A percentile compares a stretch with the other conserved stretches of the same genome.
phyloP scores from a whole-genome alignment of 2,888 invertebrate genomes.

The Rhyacophila evoluta region DNA sequence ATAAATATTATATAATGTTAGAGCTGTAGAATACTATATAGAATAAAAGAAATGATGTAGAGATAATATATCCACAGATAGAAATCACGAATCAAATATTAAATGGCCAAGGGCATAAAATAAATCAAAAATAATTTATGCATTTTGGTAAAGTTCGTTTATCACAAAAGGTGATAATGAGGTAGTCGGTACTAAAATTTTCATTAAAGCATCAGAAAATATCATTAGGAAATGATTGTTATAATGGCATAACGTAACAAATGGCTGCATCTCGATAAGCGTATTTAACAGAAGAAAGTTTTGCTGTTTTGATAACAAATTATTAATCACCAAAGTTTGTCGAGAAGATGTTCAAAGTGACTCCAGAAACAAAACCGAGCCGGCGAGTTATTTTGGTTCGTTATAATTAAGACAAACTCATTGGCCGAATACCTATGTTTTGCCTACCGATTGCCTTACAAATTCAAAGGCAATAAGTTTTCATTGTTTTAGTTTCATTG shows the following conservation, averaged over 20 bases:
- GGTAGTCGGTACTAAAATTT: neutral
- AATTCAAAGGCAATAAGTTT: neutral
- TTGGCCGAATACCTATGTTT: constrained; percentile 40
- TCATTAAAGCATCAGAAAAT: neutral
- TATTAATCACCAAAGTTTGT: constrained; percentile 54
- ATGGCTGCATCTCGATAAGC: constrained; percentile 46
- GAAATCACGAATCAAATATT: no score
- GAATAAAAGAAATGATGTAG: no score
- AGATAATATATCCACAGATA: no score
- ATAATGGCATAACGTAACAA: neutral
- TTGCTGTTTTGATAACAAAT: constrained; percentile 55
- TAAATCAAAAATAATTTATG: neutral
- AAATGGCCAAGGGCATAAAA: neutral
- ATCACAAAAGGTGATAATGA: constrained; percentile 7
- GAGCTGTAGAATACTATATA: no score
- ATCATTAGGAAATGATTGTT: neutral
- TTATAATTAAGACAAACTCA: constrained; percentile 43
- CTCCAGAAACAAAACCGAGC: constrained; percentile 40
- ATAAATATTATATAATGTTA: no score
- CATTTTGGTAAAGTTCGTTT: neutral
- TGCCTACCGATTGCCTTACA: neutral
- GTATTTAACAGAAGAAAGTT: constrained; percentile 51
- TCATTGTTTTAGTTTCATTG: neutral
- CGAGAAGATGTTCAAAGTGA: constrained; percentile 39
- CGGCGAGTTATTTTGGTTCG: neutral